These are phyloP conservation scores for Diabrotica balteata DNA, from an alignment of 2,888 invertebrate species.

Conservation along the genomic window DNA sequence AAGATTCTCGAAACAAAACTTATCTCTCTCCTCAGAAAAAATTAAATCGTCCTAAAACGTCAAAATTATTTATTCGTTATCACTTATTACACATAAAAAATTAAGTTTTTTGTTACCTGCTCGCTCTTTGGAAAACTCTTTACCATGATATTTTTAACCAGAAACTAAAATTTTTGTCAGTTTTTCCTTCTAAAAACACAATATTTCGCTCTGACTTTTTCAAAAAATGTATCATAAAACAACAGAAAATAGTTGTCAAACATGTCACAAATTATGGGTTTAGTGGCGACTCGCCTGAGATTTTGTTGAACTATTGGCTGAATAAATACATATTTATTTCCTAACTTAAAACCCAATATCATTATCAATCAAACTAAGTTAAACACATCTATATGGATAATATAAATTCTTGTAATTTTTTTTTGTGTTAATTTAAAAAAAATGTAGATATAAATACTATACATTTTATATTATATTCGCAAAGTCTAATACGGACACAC, in stretches of 20 bases:
- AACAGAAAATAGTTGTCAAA: slow-evolving; percentile 53
- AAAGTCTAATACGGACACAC: no score
- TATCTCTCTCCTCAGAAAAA: slow-evolving; percentile 51
- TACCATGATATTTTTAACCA: slow-evolving; percentile 51
- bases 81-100: slow-evolving; percentile 15
- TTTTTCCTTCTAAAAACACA: slow-evolving; percentile 21
- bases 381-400: no score
- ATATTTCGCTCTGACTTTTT: slow-evolving; percentile 38
- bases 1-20: slow-evolving; percentile 51
- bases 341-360: no score
- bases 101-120: slow-evolving; percentile 42
- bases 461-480: no score
- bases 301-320: no score
- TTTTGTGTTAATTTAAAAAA: no score
- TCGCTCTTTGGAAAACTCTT: slow-evolving; percentile 48
- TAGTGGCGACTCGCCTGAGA: no score
- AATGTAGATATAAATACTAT: background rate
- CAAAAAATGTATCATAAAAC: slow-evolving; percentile 49
- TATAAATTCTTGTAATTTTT: no score
- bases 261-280: slow-evolving; percentile 26
- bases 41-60: slow-evolving; percentile 47
- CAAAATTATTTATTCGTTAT: slow-evolving; percentile 26
- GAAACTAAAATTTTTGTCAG: slow-evolving; percentile 32
- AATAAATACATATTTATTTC: no score
- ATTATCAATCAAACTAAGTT: no score